Base-by-base conservation (phyloP, 2,113 vertebrate genomes). In the Merops nubicus region DNA sequence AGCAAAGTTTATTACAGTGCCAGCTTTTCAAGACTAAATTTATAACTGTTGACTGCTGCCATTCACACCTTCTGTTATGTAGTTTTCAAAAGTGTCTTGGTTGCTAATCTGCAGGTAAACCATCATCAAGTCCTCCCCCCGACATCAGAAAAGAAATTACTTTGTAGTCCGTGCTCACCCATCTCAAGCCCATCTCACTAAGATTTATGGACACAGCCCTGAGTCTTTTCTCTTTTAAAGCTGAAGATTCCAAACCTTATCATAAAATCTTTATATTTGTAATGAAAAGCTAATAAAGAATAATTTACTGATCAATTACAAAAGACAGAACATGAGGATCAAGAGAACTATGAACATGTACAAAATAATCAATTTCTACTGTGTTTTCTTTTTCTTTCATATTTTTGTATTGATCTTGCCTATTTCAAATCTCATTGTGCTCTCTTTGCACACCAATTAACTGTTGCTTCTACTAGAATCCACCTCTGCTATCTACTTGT, bases 311-410 rank as follows among this genome's bases (percentile, higher is more conserved):
- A 92, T 75, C 56, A 93, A n/a, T 70, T 82, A 50, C 25, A 74
- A 85, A 89, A 74, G 62, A 65, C 5, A 91, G 42, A 80, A 76
- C 23, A 72, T 0, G 2, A 59, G 3, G 19, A 93, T 84, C 85
- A 93, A 64, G 56, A 88, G 42, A 56, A 62, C 17, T 51, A 54
- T 19, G 33, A 70, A 53, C 4, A 72, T 8, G 6, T 15, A 48
- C 5, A 64, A 90, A 90, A 80, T 67, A 93, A 95, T 79, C 31
- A 56, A 84, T 93, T 74, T 78, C 21, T 83, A 8, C 16, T 77
- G 23, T 54, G 45, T 68, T 89, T 86, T 93, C 29, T 77, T 86
- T 83, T 59, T 53, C 53, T 90, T 94, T 94, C 26, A 93, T 88
- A 60, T 84, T 89, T 88, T 88, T 73, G 15, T 28, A 80, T 62